Base-by-base conservation (phyloP, 1,140 invertebrate genomes). In the Reticulitermes speratus region DNA sequence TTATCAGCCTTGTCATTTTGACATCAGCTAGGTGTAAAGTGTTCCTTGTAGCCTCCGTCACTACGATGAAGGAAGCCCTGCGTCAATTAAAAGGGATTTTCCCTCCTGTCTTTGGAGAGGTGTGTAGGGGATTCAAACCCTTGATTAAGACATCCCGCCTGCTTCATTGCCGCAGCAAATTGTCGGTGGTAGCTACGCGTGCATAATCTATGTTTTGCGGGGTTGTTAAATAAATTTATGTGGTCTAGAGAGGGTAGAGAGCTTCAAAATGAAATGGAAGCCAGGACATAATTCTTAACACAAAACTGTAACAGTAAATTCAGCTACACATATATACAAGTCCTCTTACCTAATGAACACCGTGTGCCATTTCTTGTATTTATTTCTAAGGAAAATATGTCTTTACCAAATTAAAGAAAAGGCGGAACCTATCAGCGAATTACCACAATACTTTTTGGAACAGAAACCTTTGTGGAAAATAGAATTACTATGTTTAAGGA, bases 131-230 rank as follows among this genome's bases (percentile, higher is more conserved):
- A 12, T 75, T 75, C 25, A 30, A 75, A 75, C 65, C 65, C 65
- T 75, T 75, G 65, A 75, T 75, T 75, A 75, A 75, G 65, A 75
- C 65, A 75, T 75, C 65, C 65, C n/a, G n/a, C 65, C 65, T 30
- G 25, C 65, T 75, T 75, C 65, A 30, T 75, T 75, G 65, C 65
- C n/a, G 65, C 25, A 75, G 14, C 65, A 75, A 7, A 30, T 75
- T 25, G 65, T 75, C 65, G n/a, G 65, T 75, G 65, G 65, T 30
- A 75, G 65, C 65, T 75, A 30, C 65, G n/a, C 65, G 65, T 75
- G 65, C 65, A 75, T 75, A 75, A 75, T 75, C 65, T 75, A 75
- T 75, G n/a, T 75, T 19, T 14, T 75, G 21, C 25, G n/a, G 19
- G 25, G 65, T 30, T 75, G 65, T 75, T 75, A 75, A 30, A 75